Evolutionary conservation across 2,888 invertebrate species (phyloP).

Genomic region (Physocephala rufipes): DNA sequence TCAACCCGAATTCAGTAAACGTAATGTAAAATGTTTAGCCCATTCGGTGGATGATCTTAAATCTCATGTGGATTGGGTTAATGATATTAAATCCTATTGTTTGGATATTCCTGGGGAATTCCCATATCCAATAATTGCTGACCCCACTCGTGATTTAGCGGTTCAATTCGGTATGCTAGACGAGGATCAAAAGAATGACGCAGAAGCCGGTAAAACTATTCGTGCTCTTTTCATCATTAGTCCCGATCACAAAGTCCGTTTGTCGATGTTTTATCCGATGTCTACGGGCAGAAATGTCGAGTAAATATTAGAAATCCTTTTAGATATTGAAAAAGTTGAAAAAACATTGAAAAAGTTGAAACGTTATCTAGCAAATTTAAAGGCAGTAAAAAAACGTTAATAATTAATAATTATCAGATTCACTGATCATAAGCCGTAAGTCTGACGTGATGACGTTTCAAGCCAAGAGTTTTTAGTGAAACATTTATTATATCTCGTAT

Average conservation of each 20-base stretch:
- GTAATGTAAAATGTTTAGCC: slow-evolving; percentile 80
- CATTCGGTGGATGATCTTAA: slow-evolving; percentile 81
- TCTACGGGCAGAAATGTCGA: slow-evolving; percentile 87
- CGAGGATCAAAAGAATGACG: slow-evolving; percentile 74
- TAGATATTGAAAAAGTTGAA: too few species aligned
- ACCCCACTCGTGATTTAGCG: slow-evolving; percentile 76
- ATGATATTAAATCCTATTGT: slow-evolving; percentile 77
- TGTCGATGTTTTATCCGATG: slow-evolving; percentile 85
- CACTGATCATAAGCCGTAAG: too few species aligned
- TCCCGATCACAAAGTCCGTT: slow-evolving; percentile 76
- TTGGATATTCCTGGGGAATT: slow-evolving; percentile 76
- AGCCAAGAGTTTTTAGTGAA: too few species aligned
- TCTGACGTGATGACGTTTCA: too few species aligned
- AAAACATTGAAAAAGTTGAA: too few species aligned
- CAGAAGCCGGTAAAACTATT: slow-evolving; percentile 75
- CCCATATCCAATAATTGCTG: slow-evolving; percentile 85
- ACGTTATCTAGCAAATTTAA: too few species aligned
- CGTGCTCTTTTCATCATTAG: slow-evolving; percentile 83
- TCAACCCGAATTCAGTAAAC: slow-evolving; percentile 73
- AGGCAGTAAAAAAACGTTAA: too few species aligned
- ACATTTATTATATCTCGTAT: too few species aligned
- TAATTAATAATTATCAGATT: too few species aligned
- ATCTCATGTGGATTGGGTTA: slow-evolving; percentile 81
- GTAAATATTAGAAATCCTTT: slow-evolving; percentile 68
- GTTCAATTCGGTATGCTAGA: slow-evolving; percentile 82